phyloP scores from a whole-genome alignment of 2,797 vertebrate genomes.

The Calcarius lapponicus region DNA sequence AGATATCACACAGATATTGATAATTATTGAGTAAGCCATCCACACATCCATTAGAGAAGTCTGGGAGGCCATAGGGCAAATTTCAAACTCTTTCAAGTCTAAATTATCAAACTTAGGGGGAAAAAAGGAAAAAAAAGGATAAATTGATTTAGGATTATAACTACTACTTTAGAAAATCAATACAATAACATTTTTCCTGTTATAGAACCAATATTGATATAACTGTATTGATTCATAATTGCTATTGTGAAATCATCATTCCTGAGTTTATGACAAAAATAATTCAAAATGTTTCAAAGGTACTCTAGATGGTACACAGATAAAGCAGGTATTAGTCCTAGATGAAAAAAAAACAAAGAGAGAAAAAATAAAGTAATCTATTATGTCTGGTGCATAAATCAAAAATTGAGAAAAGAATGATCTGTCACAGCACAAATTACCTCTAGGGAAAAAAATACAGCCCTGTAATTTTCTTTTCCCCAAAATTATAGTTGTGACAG shows the following conservation, averaged over 20 bases:
- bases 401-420: background rate
- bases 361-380: background rate
- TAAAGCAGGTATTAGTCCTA: background rate
- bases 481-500: conserved; percentile 16
- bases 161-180: background rate
- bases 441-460: background rate
- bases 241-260: background rate
- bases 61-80: background rate
- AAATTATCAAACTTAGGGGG: background rate
- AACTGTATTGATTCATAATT: background rate
- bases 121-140: rapidly evolving
- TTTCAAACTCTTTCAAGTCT: background rate
- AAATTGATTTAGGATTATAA: background rate
- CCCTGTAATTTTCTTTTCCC: conserved; percentile 26
- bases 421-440: conserved; percentile 17
- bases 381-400: background rate
- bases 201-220: background rate
- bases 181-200: background rate
- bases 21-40: background rate
- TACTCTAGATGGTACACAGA: background rate
- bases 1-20: background rate
- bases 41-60: background rate
- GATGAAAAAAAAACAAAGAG: background rate
- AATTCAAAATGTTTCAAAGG: background rate
- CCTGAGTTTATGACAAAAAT: background rate